Percentiles rank a stretch among this genome's conserved stretches.
These are phyloP conservation scores for Caenorhabditis sp. DNA, from an alignment of 2,888 invertebrate species.

Conservation along the genomic window DNA sequence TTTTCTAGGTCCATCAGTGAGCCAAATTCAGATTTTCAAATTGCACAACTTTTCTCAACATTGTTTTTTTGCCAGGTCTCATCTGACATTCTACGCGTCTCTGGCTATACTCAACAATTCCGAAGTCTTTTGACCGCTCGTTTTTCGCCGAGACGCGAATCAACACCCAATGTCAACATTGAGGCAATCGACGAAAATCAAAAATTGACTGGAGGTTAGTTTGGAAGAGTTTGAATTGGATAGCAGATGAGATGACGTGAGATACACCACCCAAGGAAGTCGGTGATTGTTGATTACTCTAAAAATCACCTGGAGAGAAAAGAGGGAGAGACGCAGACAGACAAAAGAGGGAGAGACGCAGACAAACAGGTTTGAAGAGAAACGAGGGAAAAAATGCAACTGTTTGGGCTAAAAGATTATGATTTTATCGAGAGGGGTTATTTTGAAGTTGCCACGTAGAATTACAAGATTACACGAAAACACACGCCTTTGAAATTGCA, in stretches of 20 bases:
- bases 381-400: too few species aligned
- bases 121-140: slow-evolving; percentile 62
- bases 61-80: slow-evolving; percentile 58
- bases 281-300: background rate
- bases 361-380: too few species aligned
- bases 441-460: too few species aligned
- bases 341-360: too few species aligned
- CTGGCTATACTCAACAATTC: slow-evolving; percentile 69
- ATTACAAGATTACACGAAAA: too few species aligned
- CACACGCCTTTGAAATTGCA: too few species aligned
- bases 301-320: too few species aligned
- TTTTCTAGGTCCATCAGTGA: too few species aligned
- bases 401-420: too few species aligned
- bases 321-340: too few species aligned
- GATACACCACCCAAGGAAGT: background rate
- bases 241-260: too few species aligned
- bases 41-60: background rate
- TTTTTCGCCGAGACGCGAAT: slow-evolving; percentile 55
- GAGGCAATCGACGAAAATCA: slow-evolving; percentile 20
- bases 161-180: slow-evolving; percentile 43
- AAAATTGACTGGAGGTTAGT: slow-evolving; percentile 23
- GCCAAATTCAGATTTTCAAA: background rate
- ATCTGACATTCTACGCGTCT: slow-evolving; percentile 68
- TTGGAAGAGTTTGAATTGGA: slow-evolving; percentile 1
- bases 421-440: too few species aligned